phyloP scores from a whole-genome alignment of 2,797 vertebrate species.

The Simalia tracyae region DNA sequence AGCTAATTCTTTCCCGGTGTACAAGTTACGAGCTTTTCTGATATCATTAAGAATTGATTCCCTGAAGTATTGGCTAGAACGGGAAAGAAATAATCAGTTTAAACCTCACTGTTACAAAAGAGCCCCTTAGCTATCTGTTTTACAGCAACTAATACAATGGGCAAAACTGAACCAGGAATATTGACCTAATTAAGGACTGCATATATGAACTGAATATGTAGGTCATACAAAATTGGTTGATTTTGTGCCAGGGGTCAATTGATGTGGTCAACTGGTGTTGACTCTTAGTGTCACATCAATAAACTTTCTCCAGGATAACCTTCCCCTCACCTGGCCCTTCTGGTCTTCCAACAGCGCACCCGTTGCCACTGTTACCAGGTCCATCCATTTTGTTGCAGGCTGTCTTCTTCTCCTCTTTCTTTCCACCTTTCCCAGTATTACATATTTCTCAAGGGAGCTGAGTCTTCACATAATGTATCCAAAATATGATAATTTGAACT shows the following conservation, averaged over 20 bases:
- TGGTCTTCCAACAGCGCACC: not conserved
- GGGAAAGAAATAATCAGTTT: constrained; percentile 25
- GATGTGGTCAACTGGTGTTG: not conserved
- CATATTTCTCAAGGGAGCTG: not conserved
- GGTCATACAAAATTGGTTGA: not conserved
- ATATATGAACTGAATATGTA: not conserved
- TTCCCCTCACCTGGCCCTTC: not conserved
- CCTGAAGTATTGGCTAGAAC: constrained; percentile 88
- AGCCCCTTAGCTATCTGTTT: not conserved
- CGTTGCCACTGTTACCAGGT: not conserved
- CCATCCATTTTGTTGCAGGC: not conserved
- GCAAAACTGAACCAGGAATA: not conserved
- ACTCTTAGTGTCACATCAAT: not conserved
- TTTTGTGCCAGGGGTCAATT: not conserved
- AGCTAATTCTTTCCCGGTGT: constrained; percentile 88
- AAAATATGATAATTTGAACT: not conserved
- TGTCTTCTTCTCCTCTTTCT: not conserved
- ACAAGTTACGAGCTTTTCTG: constrained; percentile 90
- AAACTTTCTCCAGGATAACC: not conserved
- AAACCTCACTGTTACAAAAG: not conserved
- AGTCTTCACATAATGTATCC: not conserved
- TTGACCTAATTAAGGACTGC: not conserved
- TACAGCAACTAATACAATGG: not conserved
- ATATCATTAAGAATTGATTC: constrained; percentile 95
- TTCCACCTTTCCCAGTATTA: not conserved